Conservation (phyloP, 2,113 vertebrate genomes). For the Oryzias celebensis region DNA sequence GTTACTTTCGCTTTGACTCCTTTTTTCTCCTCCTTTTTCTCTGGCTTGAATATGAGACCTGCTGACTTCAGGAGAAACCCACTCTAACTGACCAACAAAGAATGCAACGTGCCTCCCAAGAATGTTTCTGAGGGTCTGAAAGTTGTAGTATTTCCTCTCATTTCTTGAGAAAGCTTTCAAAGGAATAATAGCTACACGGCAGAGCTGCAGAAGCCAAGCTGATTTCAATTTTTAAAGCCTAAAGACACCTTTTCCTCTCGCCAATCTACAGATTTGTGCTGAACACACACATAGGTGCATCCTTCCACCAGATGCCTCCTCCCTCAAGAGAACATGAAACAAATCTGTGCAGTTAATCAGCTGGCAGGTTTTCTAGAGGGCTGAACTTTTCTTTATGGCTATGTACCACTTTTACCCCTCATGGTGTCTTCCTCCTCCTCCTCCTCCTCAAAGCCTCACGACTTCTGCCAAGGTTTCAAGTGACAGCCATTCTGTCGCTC, state of each 20-base stretch:
- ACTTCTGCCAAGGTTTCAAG: constrained; percentile 72
- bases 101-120: too few relatives aligned
- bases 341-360: constrained; percentile 31
- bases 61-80: too few relatives aligned
- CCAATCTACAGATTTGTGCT: not conserved
- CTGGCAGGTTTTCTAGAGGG: constrained; percentile 45
- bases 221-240: too few relatives aligned
- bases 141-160: too few relatives aligned
- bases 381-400: constrained; percentile 33
- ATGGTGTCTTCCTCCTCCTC: constrained; percentile 44
- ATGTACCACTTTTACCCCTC: constrained; percentile 44
- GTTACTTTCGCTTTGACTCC: too few relatives aligned
- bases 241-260: not conserved
- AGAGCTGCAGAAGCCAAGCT: too few relatives aligned
- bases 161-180: too few relatives aligned
- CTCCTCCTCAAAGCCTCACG: constrained; percentile 26
- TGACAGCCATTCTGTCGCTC: constrained; percentile 65
- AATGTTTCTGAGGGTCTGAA: too few relatives aligned
- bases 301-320: not conserved
- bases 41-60: too few relatives aligned
- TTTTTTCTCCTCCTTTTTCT: too few relatives aligned
- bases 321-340: not conserved
- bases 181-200: too few relatives aligned
- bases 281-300: not conserved
- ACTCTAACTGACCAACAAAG: too few relatives aligned